Conservation (phyloP, 1,140 invertebrate species). For the Polypedilum pembai region DNA sequence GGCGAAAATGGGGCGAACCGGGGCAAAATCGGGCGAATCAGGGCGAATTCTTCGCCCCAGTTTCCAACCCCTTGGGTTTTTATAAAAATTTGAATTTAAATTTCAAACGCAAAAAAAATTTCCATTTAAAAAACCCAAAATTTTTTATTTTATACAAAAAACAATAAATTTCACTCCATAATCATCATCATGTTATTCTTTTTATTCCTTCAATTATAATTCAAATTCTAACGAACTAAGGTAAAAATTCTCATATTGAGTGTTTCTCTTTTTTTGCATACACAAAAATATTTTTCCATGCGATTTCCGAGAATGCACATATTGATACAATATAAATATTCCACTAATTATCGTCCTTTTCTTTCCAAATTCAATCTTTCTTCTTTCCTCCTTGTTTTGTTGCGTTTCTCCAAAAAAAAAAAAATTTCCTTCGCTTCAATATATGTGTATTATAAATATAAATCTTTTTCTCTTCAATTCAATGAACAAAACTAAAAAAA, state of each 20-base stretch:
- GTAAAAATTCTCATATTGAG: too few relatives aligned
- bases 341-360: background rate
- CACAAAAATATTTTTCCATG: background rate
- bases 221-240: background rate
- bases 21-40: too few relatives aligned
- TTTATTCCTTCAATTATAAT: background rate
- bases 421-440: background rate
- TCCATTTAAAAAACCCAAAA: too few relatives aligned
- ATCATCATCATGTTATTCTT: background rate
- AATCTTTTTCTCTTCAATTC: background rate
- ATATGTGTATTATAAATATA: background rate
- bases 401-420: background rate
- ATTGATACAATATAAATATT: constrained; percentile 26
- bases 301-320: constrained; percentile 18
- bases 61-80: too few relatives aligned
- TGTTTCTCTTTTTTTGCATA: too few relatives aligned
- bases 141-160: background rate
- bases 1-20: too few relatives aligned
- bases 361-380: constrained; percentile 37
- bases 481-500: background rate
- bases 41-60: too few relatives aligned
- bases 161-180: background rate
- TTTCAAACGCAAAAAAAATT: background rate
- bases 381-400: background rate
- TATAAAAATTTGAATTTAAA: background rate